Evolutionary conservation across 2,888 invertebrate species (phyloP), one percentile per base, ranked within the genome.

Genomic region (Coelogynopora nodosa): DNA sequence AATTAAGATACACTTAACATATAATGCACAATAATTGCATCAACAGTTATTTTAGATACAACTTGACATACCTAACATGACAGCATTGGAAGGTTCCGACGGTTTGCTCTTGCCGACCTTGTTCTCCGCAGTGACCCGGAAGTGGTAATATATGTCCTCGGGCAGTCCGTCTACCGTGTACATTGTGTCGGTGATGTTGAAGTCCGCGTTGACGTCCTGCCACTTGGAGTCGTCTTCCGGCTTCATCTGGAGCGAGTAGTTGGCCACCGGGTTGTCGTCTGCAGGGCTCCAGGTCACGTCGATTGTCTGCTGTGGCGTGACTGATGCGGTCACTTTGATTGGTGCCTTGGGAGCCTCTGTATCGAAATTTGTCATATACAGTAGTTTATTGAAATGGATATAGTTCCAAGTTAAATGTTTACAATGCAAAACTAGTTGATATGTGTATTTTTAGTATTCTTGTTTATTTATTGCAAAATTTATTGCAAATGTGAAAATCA

Each of bases 261-360:
- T 49, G 30, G 89, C 89, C 84, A 92, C 89, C 0, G 90, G 89
- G 82, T 89, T 90, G 85, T 89, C 90, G 31, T 89, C 89, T 1
- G 92, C 92, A 31, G 90, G 89, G 0, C 89, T 88, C 92, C 92
- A 92, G n/a, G 30, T 84, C 74, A 74, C 74, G 23, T 74, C 74
- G 23, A 74, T 74, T n/a, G 74, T 74, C 23, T 74, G 74, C 23
- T 74, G 74, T 2, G 74, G 74, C 5, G 74, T 74, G 2, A 74
- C 27, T 2, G 74, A 74, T 13, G 74, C 74, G 2, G 74, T 74
- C 23, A 74, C 74, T 23, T 74, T 74, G 74, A 74, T 74, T 5
- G 74, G 74, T 23, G 74, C 18, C 23, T 74, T 74, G 74, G 74
- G 74, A 13, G 74, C 74, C 23, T 74, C 74, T 74, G 74, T 5